Conservation (phyloP, 1,140 invertebrate genomes). For the Potamilus streckersoni region DNA sequence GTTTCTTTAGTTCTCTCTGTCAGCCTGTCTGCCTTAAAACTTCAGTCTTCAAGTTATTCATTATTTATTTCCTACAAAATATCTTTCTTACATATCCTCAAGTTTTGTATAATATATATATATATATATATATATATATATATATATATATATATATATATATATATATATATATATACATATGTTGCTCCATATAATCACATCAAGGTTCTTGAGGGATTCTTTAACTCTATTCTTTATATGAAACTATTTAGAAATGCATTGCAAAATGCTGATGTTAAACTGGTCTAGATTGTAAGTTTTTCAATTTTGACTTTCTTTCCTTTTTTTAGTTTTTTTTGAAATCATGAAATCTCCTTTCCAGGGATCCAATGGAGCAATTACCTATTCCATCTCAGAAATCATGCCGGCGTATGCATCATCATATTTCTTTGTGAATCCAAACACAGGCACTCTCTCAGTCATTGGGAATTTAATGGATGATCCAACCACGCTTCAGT, state of each 20-base stretch:
- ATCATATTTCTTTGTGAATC: slow-evolving; percentile 39
- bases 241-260: no score
- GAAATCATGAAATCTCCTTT: slow-evolving; percentile 4
- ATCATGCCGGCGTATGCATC: slow-evolving; percentile 17
- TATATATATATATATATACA: no score
- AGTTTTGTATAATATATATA: no score
- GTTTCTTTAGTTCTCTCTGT: no score
- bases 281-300: background rate
- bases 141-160: no score
- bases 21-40: background rate
- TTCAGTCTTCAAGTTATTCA: no score
- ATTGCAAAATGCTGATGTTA: background rate
- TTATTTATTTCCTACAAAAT: no score
- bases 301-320: background rate
- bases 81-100: no score
- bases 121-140: no score
- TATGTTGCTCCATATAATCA: no score
- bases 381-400: slow-evolving; percentile 30
- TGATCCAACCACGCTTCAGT: slow-evolving; percentile 14
- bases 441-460: slow-evolving; percentile 34
- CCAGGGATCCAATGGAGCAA: slow-evolving; percentile 39
- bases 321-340: background rate
- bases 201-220: no score
- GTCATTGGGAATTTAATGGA: slow-evolving; percentile 23
- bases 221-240: no score